Evolutionary conservation across 2,113 vertebrate genomes (phyloP).

Genomic region (Fregata magnificens): DNA sequence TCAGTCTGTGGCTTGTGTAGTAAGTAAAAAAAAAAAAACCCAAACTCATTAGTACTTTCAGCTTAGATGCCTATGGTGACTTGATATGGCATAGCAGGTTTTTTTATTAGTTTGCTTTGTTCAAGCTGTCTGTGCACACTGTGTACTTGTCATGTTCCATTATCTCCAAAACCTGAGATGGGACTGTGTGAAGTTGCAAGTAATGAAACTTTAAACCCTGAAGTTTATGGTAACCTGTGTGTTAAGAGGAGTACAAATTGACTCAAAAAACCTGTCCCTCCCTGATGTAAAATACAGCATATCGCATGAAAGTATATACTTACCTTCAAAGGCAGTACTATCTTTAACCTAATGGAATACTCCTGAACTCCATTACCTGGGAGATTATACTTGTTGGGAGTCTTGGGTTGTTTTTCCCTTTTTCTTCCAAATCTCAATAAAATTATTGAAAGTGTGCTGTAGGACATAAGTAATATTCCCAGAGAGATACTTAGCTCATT

Average conservation of each 20-base stretch:
- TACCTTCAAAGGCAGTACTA: background rate
- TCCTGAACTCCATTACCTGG: background rate
- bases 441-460: background rate
- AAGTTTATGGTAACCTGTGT: background rate
- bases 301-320: background rate
- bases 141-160: background rate
- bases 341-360: background rate
- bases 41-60: background rate
- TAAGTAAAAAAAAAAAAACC: background rate
- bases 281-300: background rate
- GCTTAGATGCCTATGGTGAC: background rate
- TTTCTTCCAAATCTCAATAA: background rate
- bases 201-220: background rate
- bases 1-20: background rate
- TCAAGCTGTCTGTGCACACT: background rate
- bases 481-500: background rate
- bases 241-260: background rate
- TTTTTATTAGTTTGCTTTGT: background rate
- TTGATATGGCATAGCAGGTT: rapidly evolving
- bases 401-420: background rate
- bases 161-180: background rate
- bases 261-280: background rate
- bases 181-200: background rate
- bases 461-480: background rate
- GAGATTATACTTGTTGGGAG: background rate